These are phyloP conservation scores for Limosa lapponica DNA, from an alignment of 2,797 vertebrate species.

Conservation along the genomic window DNA sequence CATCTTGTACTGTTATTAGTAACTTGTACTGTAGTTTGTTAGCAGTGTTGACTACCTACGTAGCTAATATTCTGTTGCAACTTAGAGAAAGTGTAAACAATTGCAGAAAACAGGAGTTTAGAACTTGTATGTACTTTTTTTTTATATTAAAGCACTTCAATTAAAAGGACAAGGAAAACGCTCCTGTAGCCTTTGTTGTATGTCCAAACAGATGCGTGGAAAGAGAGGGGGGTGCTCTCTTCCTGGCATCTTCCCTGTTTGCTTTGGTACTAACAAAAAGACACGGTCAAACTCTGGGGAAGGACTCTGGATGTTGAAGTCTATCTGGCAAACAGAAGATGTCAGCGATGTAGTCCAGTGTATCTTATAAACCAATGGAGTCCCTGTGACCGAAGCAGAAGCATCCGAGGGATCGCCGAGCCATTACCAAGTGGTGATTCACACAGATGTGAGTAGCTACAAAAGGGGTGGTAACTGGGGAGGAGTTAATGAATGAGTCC, in stretches of 20 bases:
- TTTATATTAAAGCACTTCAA: constrained; percentile 52
- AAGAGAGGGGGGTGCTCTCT: not conserved
- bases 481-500: not conserved
- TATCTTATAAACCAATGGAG: not conserved
- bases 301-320: not conserved
- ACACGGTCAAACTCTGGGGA: not conserved
- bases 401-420: fast-evolving
- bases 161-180: constrained; percentile 27
- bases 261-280: not conserved
- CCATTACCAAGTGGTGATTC: not conserved
- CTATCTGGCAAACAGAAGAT: not conserved
- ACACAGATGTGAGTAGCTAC: not conserved
- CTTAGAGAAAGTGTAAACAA: constrained; percentile 74
- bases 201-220: not conserved
- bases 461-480: not conserved
- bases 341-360: not conserved
- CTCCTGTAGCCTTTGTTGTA: not conserved
- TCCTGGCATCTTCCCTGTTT: not conserved
- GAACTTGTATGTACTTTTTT: constrained; percentile 64
- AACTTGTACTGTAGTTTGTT: constrained; percentile 78
- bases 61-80: constrained; percentile 75
- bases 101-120: constrained; percentile 68
- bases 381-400: fast-evolving
- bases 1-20: constrained; percentile 72
- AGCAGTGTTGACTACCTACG: constrained; percentile 74